Conservation (phyloP, 2,797 vertebrate genomes). For the Danio kyathit region DNA sequence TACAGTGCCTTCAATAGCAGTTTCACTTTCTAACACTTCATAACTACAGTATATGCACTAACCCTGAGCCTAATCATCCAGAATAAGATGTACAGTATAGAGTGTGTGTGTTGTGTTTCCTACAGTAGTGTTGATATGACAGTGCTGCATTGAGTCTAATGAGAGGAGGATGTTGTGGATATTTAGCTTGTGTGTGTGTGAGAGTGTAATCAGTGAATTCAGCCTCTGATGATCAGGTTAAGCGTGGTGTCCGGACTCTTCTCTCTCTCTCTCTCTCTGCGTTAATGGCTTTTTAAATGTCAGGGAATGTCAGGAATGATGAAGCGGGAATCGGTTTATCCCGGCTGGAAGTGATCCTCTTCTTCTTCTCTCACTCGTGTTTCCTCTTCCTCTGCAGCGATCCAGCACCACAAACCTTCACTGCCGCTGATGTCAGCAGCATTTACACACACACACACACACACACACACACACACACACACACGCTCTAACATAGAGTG, state of each 20-base stretch:
- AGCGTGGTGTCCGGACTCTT: conserved; percentile 52
- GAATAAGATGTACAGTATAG: no score
- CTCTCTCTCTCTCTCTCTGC: conserved; percentile 66
- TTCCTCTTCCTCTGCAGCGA: conserved; percentile 30
- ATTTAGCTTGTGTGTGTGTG: no score
- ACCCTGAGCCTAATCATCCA: no score
- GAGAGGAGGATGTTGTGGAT: not conserved
- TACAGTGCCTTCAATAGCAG: no score
- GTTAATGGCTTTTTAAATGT: conserved; percentile 90
- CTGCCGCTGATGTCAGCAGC: conserved; percentile 77
- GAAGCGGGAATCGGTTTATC: conserved; percentile 85
- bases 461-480: conserved; percentile 78
- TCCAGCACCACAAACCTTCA: conserved; percentile 68
- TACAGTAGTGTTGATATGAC: no score
- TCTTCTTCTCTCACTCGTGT: conserved; percentile 40
- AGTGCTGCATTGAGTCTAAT: not conserved
- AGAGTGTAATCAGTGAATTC: conserved; percentile 60
- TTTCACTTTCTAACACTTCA: no score
- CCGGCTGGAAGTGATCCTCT: conserved; percentile 80
- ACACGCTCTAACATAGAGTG: conserved; percentile 62
- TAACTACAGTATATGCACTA: no score
- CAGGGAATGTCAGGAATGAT: conserved; percentile 87
- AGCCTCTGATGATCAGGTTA: conserved; percentile 64
- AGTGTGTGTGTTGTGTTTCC: no score
- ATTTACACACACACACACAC: conserved; percentile 82